Evolutionary conservation across 2,113 vertebrate genomes (phyloP), one percentile per base, ranked within the genome.

Genomic region (Probosciger aterrimus): DNA sequence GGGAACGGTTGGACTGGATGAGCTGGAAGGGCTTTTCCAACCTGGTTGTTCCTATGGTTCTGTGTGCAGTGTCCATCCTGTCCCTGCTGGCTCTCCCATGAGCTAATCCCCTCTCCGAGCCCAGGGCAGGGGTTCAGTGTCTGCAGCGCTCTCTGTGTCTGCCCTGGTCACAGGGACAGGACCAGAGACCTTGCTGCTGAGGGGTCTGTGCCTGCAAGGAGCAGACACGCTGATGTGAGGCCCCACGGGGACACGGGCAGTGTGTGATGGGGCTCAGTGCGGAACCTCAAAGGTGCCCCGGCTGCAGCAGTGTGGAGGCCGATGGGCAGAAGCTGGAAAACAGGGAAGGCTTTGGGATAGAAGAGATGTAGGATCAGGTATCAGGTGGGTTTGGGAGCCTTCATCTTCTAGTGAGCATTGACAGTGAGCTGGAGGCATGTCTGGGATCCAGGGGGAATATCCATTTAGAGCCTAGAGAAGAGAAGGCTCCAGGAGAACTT

Each of bases 131-230:
- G 43, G 50, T 44, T 4, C 22, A 3, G 75, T 15, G 7, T 35
- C 22, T 9, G 59, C 28, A 6, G 47, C 1, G 9, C 8, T 25
- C 46, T 14, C 37, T 1, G 3, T 8, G 19, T 18, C 44, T 13
- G 53, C 30, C 67, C 3, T 10, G 14, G 5, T 17, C 17, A 1
- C 1, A 1, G 12, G 77, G 28, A 16, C 28, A 8, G 47, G 15
- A 33, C 13, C 17, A 4, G 6, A 7, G 16, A 3, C 31, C 59
- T 20, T 41, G 14, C 30, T 9, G 20, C 59, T 22, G 3, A 2
- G 10, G 5, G 64, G 46, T 18, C 27, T 22, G 31, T 30, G 27
- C 12, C 37, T 11, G 2, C 47, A 8, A 17, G 39, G 49, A 18
- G 25, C 25, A 3, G 35, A 18, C 9, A 25, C 2, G 14, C 37